These are phyloP conservation scores for Crotalus adamanteus DNA, from an alignment of 2,797 vertebrate species.

Conservation along the genomic window DNA sequence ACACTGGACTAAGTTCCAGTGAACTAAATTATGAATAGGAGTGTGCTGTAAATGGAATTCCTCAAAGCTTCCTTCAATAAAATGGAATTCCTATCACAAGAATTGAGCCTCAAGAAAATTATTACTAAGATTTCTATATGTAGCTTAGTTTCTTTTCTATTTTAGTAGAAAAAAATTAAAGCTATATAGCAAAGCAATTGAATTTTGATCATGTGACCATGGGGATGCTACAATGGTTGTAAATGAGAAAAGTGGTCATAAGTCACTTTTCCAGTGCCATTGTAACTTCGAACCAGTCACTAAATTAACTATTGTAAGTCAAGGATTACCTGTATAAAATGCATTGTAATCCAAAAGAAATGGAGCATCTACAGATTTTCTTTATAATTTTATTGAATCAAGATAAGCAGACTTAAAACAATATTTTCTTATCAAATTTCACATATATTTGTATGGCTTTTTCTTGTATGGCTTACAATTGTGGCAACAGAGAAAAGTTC, in stretches of 20 bases:
- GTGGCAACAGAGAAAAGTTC: neutral
- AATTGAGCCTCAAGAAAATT: neutral
- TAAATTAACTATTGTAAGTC: no score
- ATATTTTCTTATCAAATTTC: no score
- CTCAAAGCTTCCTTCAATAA: neutral
- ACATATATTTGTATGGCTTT: neutral
- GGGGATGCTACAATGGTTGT: no score
- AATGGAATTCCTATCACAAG: neutral
- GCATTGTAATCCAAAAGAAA: no score
- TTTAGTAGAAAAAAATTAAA: neutral
- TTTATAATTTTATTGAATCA: no score
- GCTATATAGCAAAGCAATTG: slow-evolving; percentile 43
- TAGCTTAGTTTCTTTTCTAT: slow-evolving; percentile 16
- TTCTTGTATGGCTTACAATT: neutral
- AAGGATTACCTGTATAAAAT: no score
- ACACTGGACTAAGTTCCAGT: slow-evolving; percentile 26
- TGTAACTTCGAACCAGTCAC: no score
- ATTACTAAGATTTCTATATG: neutral
- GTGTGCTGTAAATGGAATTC: neutral
- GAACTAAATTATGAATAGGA: neutral
- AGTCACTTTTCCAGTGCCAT: no score
- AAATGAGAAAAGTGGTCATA: no score
- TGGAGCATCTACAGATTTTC: no score
- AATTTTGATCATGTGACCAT: no score
- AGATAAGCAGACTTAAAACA: no score